Evolutionary conservation across 2,113 vertebrate genomes (phyloP), one percentile per base, ranked within the genome.

Genomic region (Salvelinus namaycush): DNA sequence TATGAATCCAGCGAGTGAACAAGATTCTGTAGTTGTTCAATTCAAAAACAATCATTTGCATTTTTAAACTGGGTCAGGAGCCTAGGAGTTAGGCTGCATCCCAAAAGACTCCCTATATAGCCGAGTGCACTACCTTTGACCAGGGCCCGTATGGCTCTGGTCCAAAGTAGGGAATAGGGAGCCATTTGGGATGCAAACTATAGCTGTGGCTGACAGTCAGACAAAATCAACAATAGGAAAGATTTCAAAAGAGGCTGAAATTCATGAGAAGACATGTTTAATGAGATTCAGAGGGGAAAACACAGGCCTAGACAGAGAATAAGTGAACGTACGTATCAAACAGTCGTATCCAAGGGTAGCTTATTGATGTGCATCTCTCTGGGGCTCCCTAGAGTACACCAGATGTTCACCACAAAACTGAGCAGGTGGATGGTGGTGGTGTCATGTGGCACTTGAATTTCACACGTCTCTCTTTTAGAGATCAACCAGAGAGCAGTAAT

Each of bases 311-410:
- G 27, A 44, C 39, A 44, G 13, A 31, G 26, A 6, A 72, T 24
- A 11, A 22, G 12, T 68, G 2, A 79, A 78, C 12, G 70, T 76
- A 16, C 5, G 16, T 67, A 31, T 29, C 29, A 22, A 57, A 54
- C 39, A 16, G 73, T 51, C 59, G 18, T 74, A 69, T 60, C 77
- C 70, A 82, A 76, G 77, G 74, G 75, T 73, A 44, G 39, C 39
- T 44, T 44, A 44, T 44, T 44, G 62, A 83, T 57, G n/a, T 27
- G 26, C 54, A 66, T 29, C 16, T 74, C 54, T 67, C 62, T 22
- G 66, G 0, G 1, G 3, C 68, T 60, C 64, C 34, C 51, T 73
- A 51, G 5, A 44, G n/a, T 68, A 70, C 29, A 66, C 82, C 78
- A 62, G 80, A 81, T 87, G 77, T 44, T 0, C 18, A 59, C 68